Base-by-base conservation (phyloP, 1,140 invertebrate genomes). In the Coenobita brevimanus region DNA sequence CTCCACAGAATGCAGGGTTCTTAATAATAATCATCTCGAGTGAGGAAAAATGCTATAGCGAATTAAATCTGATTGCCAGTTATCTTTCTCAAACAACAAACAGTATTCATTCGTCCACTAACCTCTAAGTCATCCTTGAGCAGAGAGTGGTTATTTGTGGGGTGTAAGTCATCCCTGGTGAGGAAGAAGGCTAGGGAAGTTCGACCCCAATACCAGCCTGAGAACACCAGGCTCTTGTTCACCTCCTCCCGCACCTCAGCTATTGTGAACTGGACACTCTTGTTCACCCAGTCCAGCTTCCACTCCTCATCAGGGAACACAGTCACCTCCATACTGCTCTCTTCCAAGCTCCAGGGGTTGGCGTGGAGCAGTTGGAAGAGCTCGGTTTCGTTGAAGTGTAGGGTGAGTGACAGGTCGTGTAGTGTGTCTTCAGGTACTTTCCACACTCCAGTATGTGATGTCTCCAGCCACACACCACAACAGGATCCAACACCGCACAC, bases 171-270 rank as follows among this genome's bases (percentile, higher is more conserved):
- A 17, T 86, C 67, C n/a, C 30, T n/a, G 17, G 62, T 69, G 75
- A 86, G 75, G 84, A 17, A 80, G 30, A 86, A 69, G 33, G 75
- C 15, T 4, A 86, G 38, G 2, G 24, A 33, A 21, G 84, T 69
- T 33, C 54, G 38, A 24, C 84, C 84, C 84, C 84, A 86, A 41
- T 79, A 86, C 60, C 79, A 86, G 13, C 84, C 84, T 0, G 84
- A 79, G 75, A 86, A 79, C 38, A 62, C 57, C 17, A 86, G 43
- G 60, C 27, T 69, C 62, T 86, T 86, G 62, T 86, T 86, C 30
- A 75, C 82, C 36, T 17, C 50, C 2, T 57, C 82, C 15, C 27
- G 21, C 21, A 86, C 85, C 60, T 89, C 89, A 21, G 75, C 50
- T 4, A 41, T 43, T 3, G 83, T 73, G 78, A 81, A 89, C 17